Evolutionary conservation across 2,113 vertebrate genomes (phyloP).

Genomic region (Hymenochirus boettgeri): DNA sequence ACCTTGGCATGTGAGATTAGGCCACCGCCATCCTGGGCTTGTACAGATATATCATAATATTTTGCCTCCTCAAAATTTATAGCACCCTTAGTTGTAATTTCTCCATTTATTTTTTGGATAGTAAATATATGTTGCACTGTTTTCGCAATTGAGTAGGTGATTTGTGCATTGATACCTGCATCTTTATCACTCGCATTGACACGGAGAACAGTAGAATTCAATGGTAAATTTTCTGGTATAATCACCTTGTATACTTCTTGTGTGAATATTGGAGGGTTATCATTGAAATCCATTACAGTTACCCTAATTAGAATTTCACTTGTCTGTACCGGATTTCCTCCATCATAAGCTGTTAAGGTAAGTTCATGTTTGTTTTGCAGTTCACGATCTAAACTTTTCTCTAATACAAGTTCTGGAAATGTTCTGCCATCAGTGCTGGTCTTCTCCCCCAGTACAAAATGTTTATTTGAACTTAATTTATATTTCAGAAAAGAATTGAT

Average conservation of each 20-base stretch:
- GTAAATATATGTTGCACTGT: constrained; percentile 49
- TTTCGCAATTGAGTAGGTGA: constrained; percentile 50
- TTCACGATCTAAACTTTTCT: constrained; percentile 56
- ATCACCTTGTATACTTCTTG: constrained; percentile 47
- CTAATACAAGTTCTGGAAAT: constrained; percentile 57
- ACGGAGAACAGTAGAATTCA: constrained; percentile 46
- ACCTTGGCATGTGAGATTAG: constrained; percentile 52
- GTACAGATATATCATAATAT: constrained; percentile 51
- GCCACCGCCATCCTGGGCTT: constrained; percentile 57
- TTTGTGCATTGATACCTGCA: constrained; percentile 52
- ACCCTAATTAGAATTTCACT: constrained; percentile 54
- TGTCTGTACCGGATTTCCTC: constrained; percentile 52
- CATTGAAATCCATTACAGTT: constrained; percentile 51
- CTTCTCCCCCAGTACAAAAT: constrained; percentile 53
- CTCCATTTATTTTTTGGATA: constrained; percentile 52
- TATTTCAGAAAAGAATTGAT: constrained; percentile 53
- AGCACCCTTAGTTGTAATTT: constrained; percentile 49
- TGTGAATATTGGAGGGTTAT: constrained; percentile 57
- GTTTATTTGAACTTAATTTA: constrained; percentile 44
- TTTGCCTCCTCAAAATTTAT: constrained; percentile 61
- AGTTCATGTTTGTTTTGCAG: constrained; percentile 46
- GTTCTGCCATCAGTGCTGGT: constrained; percentile 46
- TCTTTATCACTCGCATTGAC: constrained; percentile 60
- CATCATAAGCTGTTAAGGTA: constrained; percentile 54
- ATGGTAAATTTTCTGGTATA: constrained; percentile 53